Evolutionary conservation across 2,797 vertebrate species (phyloP).

Genomic region (Luscinia luscinia): DNA sequence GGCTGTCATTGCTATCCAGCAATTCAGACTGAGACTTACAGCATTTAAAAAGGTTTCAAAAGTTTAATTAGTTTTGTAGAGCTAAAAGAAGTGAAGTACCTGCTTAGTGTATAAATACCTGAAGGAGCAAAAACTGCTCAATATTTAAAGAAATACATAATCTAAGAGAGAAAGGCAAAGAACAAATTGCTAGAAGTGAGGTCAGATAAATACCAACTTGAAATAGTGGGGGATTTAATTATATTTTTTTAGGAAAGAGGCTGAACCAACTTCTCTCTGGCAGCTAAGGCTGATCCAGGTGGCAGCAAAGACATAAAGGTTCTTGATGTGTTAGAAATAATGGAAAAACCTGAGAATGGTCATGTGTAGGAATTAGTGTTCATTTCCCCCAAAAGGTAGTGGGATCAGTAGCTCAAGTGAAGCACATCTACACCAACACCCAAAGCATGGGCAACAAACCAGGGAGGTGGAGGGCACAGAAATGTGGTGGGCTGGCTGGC

Average conservation of each 20-base stretch:
- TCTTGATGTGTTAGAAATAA: not conserved
- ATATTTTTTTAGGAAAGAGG: not conserved
- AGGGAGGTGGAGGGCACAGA: not conserved
- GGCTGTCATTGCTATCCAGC: not conserved
- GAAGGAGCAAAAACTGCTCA: not conserved
- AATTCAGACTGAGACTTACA: not conserved
- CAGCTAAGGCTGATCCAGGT: not conserved
- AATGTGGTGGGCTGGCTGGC: not conserved
- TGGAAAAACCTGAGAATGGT: not conserved
- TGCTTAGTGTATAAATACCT: not conserved
- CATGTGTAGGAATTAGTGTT: not conserved
- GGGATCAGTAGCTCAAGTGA: not conserved
- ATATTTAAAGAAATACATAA: not conserved
- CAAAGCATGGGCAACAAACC: not conserved
- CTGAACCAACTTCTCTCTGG: not conserved
- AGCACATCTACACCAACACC: not conserved
- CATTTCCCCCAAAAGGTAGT: rapidly evolving
- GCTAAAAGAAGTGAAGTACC: not conserved
- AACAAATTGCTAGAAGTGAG: not conserved
- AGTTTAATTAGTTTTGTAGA: conserved; percentile 44
- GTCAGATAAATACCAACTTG: not conserved
- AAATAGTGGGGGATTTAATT: not conserved
- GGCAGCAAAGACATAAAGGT: not conserved
- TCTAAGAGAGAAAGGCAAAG: not conserved
- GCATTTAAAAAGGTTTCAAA: conserved; percentile 21